phyloP scores from a whole-genome alignment of 2,113 vertebrate genomes.

The Cinclus mexicanus region DNA sequence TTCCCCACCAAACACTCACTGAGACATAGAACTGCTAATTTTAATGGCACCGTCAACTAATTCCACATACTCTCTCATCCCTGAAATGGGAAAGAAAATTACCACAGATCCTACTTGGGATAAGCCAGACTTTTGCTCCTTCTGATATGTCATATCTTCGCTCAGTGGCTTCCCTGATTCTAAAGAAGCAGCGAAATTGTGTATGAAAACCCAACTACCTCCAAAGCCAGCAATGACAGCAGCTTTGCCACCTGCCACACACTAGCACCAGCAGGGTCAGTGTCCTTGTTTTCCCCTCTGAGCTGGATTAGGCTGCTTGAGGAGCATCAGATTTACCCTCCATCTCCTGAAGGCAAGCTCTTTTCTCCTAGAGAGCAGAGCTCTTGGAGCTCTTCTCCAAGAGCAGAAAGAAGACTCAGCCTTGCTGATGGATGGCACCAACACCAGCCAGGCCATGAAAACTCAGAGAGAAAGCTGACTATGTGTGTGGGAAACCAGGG shows the following conservation, averaged over 20 bases:
- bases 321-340: not conserved
- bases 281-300: not conserved
- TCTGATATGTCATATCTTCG: not conserved
- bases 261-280: not conserved
- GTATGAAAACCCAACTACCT: not conserved
- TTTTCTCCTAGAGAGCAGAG: not conserved
- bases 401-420: not conserved
- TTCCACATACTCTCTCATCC: not conserved
- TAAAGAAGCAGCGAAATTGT: not conserved
- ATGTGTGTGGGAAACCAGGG: not conserved
- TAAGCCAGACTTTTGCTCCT: not conserved
- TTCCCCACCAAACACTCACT: not conserved
- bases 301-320: not conserved
- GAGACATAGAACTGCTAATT: not conserved
- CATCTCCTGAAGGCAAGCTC: not conserved
- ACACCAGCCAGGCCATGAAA: not conserved
- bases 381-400: not conserved
- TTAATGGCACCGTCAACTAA: not conserved
- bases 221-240: not conserved
- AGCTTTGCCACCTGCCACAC: not conserved
- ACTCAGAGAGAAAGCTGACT: not conserved
- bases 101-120: not conserved
- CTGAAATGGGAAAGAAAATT: conserved; percentile 3
- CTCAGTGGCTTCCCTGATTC: not conserved
- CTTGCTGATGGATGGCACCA: not conserved